Base-by-base conservation (phyloP, 2,113 vertebrate genomes). In the Chrysochloris asiatica region DNA sequence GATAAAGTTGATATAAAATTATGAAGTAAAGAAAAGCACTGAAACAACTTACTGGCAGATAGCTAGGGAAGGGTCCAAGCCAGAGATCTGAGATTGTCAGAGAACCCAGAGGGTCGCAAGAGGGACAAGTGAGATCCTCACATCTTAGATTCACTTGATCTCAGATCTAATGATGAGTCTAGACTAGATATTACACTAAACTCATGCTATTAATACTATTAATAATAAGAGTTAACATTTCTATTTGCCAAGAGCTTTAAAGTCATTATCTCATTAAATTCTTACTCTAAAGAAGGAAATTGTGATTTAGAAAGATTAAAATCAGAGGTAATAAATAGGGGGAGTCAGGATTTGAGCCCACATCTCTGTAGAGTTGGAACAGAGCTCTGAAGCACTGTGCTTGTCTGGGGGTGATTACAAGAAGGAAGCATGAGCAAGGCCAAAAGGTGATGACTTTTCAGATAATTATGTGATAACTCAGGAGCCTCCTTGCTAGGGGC, bases 241-340 rank as follows among this genome's bases (percentile, higher is more conserved):
- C 61, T 78, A 59, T 72, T 86, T 71, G 14, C 26, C 69, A 71
- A 22, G 2, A 78, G 86, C 14, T 80, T 89, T 90, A 93, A 92
- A 77, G 30, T 2, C 3, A 61, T 71, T 43, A 85, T 54, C 47
- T 80, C 30, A 86, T 65, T 79, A 89, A 76, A 52, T 86, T 61
- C 16, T 93, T n/a, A 85, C 36, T 76, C 48, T 43, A 76, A 71
- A 12, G 9, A 21, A 84, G 36, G n/a, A 92, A 92, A n/a, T 16
- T 83, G 89, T 90, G 19, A 59, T 83, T 69, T 61, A 63, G 28
- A 89, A 76, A 92, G 50, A 78, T 71, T 71, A 83, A 76, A 83
- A 83, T 73, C 7, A 81, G 10, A 41, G 5, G 8, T 77, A 43
- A 30, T 54, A 59, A 73, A 11, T 47, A 12, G 6, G 11, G 24